Evolutionary conservation across 1,140 invertebrate species (phyloP).

Genomic region (Brachystomella parvula): DNA sequence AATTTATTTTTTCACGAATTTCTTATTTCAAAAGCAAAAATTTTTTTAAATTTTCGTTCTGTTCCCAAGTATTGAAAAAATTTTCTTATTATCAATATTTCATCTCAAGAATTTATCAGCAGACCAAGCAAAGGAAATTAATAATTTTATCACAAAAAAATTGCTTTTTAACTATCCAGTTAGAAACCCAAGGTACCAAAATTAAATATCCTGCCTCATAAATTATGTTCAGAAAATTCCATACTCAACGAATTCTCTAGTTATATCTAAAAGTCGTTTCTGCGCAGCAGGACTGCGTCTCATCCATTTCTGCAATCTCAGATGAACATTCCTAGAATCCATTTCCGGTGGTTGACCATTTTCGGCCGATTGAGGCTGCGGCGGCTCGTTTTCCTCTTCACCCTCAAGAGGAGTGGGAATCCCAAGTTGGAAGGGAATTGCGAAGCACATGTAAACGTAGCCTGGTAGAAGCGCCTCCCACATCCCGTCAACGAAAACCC

Average conservation of each 20-base stretch:
- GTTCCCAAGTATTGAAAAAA: no score
- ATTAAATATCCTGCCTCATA: no score
- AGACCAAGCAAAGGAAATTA: no score
- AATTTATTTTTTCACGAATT: no score
- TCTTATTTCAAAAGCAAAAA: no score
- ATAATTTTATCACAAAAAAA: no score
- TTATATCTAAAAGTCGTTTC: background rate
- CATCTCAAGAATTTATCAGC: no score
- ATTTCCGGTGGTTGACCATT: background rate
- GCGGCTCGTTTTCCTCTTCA: background rate
- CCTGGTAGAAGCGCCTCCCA: background rate
- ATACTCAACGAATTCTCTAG: background rate
- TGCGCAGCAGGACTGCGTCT: background rate
- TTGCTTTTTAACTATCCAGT: no score
- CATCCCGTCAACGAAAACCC: slow-evolving; percentile 15
- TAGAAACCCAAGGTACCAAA: no score
- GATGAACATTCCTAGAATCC: background rate
- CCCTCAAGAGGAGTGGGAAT: background rate
- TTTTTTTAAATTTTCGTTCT: no score
- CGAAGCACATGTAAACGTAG: slow-evolving; percentile 24
- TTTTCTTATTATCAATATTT: no score
- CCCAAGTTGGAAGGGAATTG: slow-evolving; percentile 26
- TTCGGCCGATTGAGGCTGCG: background rate
- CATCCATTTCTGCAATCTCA: background rate
- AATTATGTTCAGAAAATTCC: no score